phyloP scores from a whole-genome alignment of 2,797 vertebrate species.

The Clangula hyemalis region DNA sequence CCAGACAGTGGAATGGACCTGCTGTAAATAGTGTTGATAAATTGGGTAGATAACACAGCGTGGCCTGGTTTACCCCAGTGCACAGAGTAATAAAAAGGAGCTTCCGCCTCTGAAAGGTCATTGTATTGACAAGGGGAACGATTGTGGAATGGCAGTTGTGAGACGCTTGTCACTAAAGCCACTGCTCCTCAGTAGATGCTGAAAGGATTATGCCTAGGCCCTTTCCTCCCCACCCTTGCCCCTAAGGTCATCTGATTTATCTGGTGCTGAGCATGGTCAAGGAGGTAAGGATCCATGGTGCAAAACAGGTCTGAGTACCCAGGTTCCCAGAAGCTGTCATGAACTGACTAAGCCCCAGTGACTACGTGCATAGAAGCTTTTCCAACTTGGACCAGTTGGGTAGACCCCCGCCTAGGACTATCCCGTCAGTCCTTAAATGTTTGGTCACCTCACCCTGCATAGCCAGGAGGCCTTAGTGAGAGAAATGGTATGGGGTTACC shows the following conservation, averaged over 20 bases:
- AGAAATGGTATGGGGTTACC: background rate
- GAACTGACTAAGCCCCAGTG: background rate
- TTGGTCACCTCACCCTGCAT: background rate
- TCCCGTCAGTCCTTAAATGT: fast-evolving
- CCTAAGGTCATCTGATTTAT: background rate
- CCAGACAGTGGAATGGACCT: constrained; percentile 65
- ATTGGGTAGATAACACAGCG: constrained; percentile 72
- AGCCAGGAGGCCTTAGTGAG: background rate
- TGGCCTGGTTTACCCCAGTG: constrained; percentile 68
- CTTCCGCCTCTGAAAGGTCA: constrained; percentile 70
- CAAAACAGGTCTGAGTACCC: background rate
- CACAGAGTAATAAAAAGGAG: constrained; percentile 68
- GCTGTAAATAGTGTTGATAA: constrained; percentile 74
- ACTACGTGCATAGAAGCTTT: fast-evolving
- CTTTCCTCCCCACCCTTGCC: background rate
- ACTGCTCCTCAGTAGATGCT: constrained; percentile 5
- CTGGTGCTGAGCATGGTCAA: background rate
- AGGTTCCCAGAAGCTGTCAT: background rate
- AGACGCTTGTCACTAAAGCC: background rate
- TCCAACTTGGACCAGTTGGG: fast-evolving
- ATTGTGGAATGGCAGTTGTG: constrained; percentile 9
- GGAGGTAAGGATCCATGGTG: background rate
- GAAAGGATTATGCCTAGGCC: background rate
- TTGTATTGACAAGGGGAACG: constrained; percentile 52
- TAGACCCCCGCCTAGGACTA: too few species aligned